A percentile compares a stretch with the other conserved stretches of the same genome.
Evolutionary conservation across 92 coral and sea anemone species (phyloP).

Genomic region (Zoanthus sansibaricus): DNA sequence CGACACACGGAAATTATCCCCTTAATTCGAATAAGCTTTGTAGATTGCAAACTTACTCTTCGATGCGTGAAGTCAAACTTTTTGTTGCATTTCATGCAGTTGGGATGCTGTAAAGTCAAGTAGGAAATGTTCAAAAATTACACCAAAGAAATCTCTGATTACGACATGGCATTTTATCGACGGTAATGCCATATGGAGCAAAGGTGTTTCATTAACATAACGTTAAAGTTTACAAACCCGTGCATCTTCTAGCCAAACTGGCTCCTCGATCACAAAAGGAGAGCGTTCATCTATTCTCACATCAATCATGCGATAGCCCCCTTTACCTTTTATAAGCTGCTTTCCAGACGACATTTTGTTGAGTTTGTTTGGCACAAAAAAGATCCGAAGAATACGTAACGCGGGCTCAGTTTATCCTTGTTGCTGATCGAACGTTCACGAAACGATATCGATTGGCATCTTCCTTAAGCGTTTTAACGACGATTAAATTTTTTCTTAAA

Average conservation of each 20-base stretch:
- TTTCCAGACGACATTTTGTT: conserved; percentile 89
- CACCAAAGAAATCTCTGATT: not conserved
- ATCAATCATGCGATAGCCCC: conserved; percentile 97
- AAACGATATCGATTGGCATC: not conserved
- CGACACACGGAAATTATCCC: too few relatives aligned
- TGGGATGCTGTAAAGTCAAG: conserved; percentile 75
- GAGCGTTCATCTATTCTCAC: conserved; percentile 83
- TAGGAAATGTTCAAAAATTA: not conserved
- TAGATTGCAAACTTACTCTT: conserved; percentile 66
- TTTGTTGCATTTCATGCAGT: conserved; percentile 92
- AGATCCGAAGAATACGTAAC: not conserved
- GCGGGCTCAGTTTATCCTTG: conserved; percentile 51
- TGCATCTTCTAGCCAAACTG: conserved; percentile 94
- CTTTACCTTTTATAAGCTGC: conserved; percentile 89
- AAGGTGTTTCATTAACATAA: not conserved
- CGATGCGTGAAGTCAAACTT: conserved; percentile 97
- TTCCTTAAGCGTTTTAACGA: not conserved
- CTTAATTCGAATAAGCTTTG: not conserved
- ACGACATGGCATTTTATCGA: not conserved
- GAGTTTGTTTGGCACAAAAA: not conserved
- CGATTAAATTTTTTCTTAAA: not conserved
- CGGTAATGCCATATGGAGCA: not conserved
- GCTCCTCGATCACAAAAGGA: conserved; percentile 95
- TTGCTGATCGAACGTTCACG: not conserved
- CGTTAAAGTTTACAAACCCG: conserved; percentile 59